These are phyloP conservation scores for Nymphalis polychloros DNA, from an alignment of 2,888 invertebrate species.

Conservation along the genomic window DNA sequence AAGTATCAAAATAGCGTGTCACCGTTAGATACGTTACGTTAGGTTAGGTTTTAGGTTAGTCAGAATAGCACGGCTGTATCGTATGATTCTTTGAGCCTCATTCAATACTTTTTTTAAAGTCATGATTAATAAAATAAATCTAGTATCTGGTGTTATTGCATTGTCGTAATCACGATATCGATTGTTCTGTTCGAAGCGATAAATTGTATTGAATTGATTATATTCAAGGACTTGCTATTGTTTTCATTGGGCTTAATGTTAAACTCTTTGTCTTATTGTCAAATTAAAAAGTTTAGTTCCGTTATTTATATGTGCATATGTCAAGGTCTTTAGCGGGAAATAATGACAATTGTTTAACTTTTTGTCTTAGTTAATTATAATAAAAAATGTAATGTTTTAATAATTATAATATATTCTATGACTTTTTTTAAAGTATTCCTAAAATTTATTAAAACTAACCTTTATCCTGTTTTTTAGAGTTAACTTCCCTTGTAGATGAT, in stretches of 20 bases:
- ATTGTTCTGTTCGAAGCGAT: conserved; percentile 20
- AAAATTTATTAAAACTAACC: conserved; percentile 46
- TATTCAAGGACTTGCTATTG: conserved; percentile 29
- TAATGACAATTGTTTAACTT: background rate
- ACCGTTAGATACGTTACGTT: too few species aligned
- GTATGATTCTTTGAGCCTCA: too few species aligned
- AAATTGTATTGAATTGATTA: conserved; percentile 25
- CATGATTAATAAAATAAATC: too few species aligned
- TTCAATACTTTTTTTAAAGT: too few species aligned
- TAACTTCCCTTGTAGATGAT: conserved; percentile 74
- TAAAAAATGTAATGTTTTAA: background rate
- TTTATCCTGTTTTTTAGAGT: conserved; percentile 70
- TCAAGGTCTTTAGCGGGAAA: conserved; percentile 14
- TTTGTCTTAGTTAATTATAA: background rate
- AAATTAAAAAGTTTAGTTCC: conserved; percentile 27
- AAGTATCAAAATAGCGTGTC: too few species aligned
- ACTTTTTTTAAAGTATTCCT: too few species aligned
- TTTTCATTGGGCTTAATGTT: conserved; percentile 24
- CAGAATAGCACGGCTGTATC: too few species aligned
- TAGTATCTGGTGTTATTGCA: background rate
- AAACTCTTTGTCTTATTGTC: conserved; percentile 24
- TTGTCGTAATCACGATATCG: conserved; percentile 6
- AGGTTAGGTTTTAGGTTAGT: too few species aligned
- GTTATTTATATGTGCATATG: conserved; percentile 26
- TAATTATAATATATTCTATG: background rate